Percentiles rank a stretch among this genome's conserved stretches.
Evolutionary conservation across 2,797 vertebrate species (phyloP).

Genomic region (Merluccius polli): DNA sequence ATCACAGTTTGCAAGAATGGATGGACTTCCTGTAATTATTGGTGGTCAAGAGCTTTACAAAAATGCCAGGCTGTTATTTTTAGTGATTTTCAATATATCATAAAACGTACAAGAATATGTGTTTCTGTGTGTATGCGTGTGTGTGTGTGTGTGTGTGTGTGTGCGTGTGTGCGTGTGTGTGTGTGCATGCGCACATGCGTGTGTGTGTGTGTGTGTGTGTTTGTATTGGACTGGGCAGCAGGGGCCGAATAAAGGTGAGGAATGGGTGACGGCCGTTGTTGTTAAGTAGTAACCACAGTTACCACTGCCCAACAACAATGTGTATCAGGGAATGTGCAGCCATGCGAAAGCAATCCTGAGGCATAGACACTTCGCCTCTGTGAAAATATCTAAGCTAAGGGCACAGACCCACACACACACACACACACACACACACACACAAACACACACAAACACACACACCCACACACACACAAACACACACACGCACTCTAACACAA

Average conservation of each 20-base stretch:
- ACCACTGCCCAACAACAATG: conserved; percentile 58
- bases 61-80: not conserved
- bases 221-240: conserved; percentile 2
- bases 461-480: too few relatives aligned
- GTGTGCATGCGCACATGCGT: not conserved
- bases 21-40: not conserved
- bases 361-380: conserved; percentile 23
- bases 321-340: conserved; percentile 47
- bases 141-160: conserved; percentile 13
- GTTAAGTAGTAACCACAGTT: conserved; percentile 71
- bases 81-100: not conserved
- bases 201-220: conserved; percentile 17
- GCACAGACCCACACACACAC: conserved; percentile 15
- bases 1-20: not conserved
- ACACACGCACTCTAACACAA: too few relatives aligned
- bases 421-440: conserved; percentile 16
- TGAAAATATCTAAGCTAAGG: not conserved
- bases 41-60: not conserved
- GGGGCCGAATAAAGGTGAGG: conserved; percentile 31
- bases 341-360: conserved; percentile 43
- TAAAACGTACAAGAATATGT: not conserved
- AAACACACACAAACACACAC: not conserved
- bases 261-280: conserved; percentile 57
- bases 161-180: conserved; percentile 19
- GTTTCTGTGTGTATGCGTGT: not conserved